These are phyloP conservation scores for Falco peregrinus DNA, from an alignment of 2,797 vertebrate species.

Conservation along the genomic window DNA sequence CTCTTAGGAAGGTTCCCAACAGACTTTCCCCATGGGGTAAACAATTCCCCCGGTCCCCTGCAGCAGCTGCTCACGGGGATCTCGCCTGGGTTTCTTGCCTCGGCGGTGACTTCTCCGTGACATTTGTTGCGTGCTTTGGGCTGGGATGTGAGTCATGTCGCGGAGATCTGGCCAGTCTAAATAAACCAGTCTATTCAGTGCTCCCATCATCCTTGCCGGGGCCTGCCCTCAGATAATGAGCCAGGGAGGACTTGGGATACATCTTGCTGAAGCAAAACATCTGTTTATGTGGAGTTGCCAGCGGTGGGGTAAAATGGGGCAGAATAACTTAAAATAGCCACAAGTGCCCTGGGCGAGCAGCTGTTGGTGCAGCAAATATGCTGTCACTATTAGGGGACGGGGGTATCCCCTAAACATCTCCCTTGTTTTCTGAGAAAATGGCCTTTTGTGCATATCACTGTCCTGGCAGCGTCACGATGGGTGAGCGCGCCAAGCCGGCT, in stretches of 20 bases:
- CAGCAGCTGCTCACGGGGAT: not conserved
- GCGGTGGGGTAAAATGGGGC: not conserved
- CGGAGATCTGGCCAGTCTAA: constrained; percentile 44
- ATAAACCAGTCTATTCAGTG: constrained; percentile 17
- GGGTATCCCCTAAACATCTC: not conserved
- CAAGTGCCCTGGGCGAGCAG: rapidly evolving
- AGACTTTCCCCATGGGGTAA: not conserved
- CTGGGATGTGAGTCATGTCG: not conserved
- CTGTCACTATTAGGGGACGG: not conserved
- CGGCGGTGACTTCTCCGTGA: not conserved
- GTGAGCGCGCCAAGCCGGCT: not conserved
- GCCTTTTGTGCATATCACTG: not conserved
- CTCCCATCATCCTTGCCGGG: constrained; percentile 1
- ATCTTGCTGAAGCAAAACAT: constrained; percentile 19
- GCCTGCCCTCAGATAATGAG: constrained; percentile 7
- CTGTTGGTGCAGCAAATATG: not conserved
- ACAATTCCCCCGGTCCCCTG: not conserved
- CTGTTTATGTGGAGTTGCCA: not conserved
- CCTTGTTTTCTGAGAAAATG: not conserved
- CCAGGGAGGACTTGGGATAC: not conserved
- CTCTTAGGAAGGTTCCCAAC: not conserved
- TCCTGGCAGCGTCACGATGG: rapidly evolving
- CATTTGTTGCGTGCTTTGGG: not conserved
- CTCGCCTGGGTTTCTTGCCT: not conserved
- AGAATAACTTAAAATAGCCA: not conserved